Evolutionary conservation across 2,888 invertebrate species (phyloP).

Genomic region (Steinernema hermaphroditum): DNA sequence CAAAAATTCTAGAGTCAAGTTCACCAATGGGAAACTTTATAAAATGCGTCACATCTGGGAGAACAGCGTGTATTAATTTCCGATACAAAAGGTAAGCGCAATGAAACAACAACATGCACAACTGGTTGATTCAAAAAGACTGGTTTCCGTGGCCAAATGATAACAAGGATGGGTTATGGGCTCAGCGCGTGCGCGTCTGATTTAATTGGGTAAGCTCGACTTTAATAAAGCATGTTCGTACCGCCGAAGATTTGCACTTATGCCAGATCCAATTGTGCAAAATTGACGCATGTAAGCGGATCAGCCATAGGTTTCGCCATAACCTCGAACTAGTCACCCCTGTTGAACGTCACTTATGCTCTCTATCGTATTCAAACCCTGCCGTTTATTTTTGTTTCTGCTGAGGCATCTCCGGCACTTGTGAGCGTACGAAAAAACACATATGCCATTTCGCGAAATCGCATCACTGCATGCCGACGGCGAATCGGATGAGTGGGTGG

Average conservation of each 20-base stretch:
- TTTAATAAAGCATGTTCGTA: too few species aligned
- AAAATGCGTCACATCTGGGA: too few species aligned
- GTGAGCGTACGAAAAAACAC: constrained; percentile 19
- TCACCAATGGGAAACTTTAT: too few species aligned
- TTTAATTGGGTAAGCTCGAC: constrained; percentile 10
- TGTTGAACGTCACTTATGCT: background rate
- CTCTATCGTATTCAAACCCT: background rate
- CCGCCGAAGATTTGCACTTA: too few species aligned
- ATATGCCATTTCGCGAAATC: constrained; percentile 29
- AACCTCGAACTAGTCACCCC: too few species aligned
- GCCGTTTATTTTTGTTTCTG: background rate
- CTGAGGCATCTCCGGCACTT: constrained; percentile 11
- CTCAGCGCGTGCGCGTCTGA: constrained; percentile 6
- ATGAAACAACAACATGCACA: background rate
- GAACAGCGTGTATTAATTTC: too few species aligned
- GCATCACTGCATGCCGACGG: constrained; percentile 21
- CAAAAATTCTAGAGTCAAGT: background rate
- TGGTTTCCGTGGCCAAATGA: constrained; percentile 9
- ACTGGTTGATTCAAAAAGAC: background rate
- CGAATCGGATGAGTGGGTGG: constrained; percentile 13
- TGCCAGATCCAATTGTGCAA: too few species aligned
- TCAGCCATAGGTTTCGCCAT: too few species aligned
- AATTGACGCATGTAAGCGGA: too few species aligned
- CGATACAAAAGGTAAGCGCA: background rate
- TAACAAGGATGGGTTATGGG: background rate